A percentile compares a stretch with the other conserved stretches of the same genome.
phyloP scores from a whole-genome alignment of 2,113 vertebrate genomes.

The Peromyscus leucopus region DNA sequence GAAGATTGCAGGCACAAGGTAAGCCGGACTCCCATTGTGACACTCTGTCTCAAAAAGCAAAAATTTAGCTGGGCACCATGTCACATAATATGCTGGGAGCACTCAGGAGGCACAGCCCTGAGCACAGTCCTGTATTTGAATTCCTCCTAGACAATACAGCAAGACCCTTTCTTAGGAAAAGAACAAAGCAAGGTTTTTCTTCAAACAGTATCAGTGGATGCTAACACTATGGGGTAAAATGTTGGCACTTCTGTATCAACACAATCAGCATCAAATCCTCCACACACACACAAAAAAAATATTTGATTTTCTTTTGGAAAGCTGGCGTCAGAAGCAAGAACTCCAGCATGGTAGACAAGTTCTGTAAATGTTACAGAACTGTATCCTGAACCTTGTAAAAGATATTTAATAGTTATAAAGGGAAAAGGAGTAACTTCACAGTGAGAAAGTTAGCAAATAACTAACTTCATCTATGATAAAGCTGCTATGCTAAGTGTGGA shows the following conservation, averaged over 20 bases:
- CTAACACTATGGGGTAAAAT: not conserved
- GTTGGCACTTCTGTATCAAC: not conserved
- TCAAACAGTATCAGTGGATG: not conserved
- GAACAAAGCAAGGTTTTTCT: not conserved
- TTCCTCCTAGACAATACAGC: not conserved
- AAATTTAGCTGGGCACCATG: not conserved
- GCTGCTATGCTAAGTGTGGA: not conserved
- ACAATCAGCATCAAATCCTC: not conserved
- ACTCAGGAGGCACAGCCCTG: not conserved
- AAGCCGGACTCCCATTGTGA: not conserved
- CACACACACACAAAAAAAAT: not conserved
- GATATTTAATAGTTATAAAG: conserved; percentile 11
- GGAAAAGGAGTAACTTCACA: not conserved
- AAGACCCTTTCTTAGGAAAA: not conserved
- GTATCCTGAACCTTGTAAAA: not conserved
- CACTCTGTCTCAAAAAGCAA: not conserved
- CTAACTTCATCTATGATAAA: not conserved
- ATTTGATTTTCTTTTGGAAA: too few species aligned
- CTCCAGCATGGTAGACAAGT: not conserved
- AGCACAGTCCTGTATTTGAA: not conserved
- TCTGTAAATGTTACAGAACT: not conserved
- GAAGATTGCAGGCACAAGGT: not conserved
- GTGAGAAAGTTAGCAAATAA: not conserved
- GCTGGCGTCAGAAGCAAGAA: not conserved
- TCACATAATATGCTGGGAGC: not conserved